A percentile compares a stretch with the other conserved stretches of the same genome.
Conservation (phyloP, 2,113 vertebrate species). For the Lynx canadensis region DNA sequence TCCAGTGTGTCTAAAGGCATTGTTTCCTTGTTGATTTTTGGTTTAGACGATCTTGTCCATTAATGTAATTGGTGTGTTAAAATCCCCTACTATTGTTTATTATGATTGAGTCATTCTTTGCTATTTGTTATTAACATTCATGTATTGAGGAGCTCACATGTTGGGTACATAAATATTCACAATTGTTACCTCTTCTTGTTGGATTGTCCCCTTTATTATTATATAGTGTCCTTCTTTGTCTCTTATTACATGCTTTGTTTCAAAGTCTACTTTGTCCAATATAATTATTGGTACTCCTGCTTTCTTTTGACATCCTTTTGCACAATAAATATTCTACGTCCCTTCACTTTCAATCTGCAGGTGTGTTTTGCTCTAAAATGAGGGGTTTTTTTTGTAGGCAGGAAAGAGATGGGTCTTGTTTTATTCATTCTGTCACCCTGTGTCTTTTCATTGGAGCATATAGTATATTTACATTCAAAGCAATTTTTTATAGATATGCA, state of each 20-base stretch:
- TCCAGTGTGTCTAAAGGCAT: no score
- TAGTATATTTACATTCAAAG: neutral
- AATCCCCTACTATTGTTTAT: no score
- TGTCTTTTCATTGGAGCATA: neutral
- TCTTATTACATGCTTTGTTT: neutral
- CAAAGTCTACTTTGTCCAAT: neutral
- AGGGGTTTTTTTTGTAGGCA: neutral
- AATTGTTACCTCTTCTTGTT: neutral
- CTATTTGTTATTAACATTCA: no score
- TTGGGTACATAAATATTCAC: no score
- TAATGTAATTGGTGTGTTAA: no score
- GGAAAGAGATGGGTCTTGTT: neutral
- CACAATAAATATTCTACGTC: neutral
- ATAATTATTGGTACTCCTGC: neutral
- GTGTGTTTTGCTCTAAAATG: neutral
- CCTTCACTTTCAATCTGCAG: neutral
- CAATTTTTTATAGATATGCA: neutral
- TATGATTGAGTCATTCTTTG: no score
- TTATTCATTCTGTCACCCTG: neutral
- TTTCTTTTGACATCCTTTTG: neutral
- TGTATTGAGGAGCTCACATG: no score
- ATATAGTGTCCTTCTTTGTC: neutral
- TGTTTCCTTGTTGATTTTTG: no score
- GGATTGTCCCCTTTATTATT: neutral
- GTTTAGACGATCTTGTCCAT: no score